A percentile compares a stretch with the other conserved stretches of the same genome.
Evolutionary conservation across 2,113 vertebrate genomes (phyloP).

Genomic region (Synodontis membranacea): DNA sequence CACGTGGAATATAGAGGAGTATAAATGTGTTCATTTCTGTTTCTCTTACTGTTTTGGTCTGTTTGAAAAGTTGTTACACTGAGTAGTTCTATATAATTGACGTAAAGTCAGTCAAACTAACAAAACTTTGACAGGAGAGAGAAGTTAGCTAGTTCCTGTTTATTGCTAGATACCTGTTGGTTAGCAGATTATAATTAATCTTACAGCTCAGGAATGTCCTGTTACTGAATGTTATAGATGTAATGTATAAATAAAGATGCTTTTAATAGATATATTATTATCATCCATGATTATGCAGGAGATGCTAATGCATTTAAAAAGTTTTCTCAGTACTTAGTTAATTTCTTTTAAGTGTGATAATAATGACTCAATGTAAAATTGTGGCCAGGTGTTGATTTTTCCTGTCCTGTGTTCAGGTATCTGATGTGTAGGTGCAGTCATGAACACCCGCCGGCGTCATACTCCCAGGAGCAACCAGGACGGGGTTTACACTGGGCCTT

Average conservation of each 20-base stretch:
- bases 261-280: background rate
- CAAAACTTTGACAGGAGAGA: background rate
- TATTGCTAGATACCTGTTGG: background rate
- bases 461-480: conserved; percentile 76
- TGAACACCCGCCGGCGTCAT: conserved; percentile 77
- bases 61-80: background rate
- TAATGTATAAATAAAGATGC: background rate
- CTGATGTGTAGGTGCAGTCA: conserved; percentile 71
- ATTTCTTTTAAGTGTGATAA: background rate
- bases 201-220: background rate
- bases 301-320: background rate
- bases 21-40: background rate
- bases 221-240: background rate
- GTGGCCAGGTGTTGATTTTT: background rate
- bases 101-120: background rate
- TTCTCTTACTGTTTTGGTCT: background rate
- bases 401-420: conserved; percentile 54
- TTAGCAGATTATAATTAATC: background rate
- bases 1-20: background rate
- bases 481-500: conserved; percentile 73
- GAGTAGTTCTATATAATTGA: background rate
- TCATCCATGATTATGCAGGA: background rate
- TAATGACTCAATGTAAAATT: background rate
- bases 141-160: background rate
- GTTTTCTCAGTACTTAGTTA: background rate